Base-by-base conservation (phyloP, 2,113 vertebrate genomes). In the Neoarius graeffei region DNA sequence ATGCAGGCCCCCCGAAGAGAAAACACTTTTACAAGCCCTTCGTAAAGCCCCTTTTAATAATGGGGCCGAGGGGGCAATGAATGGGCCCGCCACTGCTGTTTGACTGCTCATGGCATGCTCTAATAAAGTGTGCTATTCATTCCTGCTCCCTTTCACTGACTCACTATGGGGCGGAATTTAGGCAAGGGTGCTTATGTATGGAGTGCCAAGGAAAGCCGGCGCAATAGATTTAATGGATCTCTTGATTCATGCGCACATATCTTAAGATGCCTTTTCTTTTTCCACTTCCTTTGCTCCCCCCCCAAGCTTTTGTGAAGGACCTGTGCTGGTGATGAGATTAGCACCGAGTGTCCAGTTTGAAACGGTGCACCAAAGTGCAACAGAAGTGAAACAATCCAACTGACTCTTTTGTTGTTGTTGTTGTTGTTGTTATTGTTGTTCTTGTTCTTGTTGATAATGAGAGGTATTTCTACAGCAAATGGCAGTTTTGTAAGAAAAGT, bases 81-180 rank as follows among this genome's bases (percentile, higher is more conserved):
- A 93, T 90, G 88, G 92, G 89, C 60, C 88, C 52, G 87, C 87
- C 86, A 89, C 88, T 92, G 92, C 90, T 89, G 91, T 93, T 91
- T 93, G 91, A 92, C 91, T 92, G 93, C 93, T 92, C 92, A 93
- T 85, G 90, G 93, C 91, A 88, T 85, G 88, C 90, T 91, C 93
- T 92, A 94, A 94, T 95, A 95, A 94, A 94, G 92, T 93, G 87
- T 76, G 85, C 91, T 91, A 94, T 94, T 94, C 94, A 94, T 93
- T 88, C 89, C 20, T 15, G 85, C 91, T 91, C 87, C 92, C 91
- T 91, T 93, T 94, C 93, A 93, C 85, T 81, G 90, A 19, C 81
- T 91, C 91, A 87, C 90, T 90, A 90, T 86, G 90, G 90, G 89
- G 85, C 35, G 81, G 90, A 90, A 82, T 89, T 93, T 91, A 87